Conservation (phyloP, 2,797 vertebrate species). For the Eulemur coronatus region DNA sequence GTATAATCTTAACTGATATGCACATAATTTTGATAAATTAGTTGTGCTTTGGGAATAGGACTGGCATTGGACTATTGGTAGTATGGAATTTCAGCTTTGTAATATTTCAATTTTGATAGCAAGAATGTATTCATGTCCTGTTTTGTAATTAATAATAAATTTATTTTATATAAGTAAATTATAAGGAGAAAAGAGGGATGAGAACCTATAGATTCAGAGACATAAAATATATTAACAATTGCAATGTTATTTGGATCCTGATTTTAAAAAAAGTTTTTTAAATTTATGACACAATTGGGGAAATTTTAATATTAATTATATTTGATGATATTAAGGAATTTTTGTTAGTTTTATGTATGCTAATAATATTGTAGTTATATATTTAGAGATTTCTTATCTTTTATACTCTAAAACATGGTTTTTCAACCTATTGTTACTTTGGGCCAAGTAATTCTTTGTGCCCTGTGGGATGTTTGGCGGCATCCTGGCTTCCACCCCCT, state of each 20-base stretch:
- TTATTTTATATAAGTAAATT: conserved; percentile 14
- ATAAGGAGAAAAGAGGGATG: neutral
- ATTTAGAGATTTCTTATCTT: neutral
- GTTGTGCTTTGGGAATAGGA: neutral
- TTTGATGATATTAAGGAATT: neutral
- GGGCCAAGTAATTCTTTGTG: neutral
- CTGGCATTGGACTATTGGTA: neutral
- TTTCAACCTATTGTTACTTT: neutral
- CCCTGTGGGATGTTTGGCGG: neutral
- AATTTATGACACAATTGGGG: neutral
- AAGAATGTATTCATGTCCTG: neutral
- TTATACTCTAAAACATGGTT: neutral
- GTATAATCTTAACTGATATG: neutral
- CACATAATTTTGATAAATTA: neutral
- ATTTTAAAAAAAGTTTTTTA: neutral
- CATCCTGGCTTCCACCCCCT: neutral
- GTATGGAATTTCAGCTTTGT: neutral
- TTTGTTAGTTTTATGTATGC: neutral
- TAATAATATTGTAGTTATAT: neutral
- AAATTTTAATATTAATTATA: neutral
- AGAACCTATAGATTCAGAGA: neutral
- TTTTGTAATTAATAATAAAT: neutral
- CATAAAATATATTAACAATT: neutral
- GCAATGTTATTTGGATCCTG: neutral
- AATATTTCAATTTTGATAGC: neutral